Percentiles rank a stretch among this genome's conserved stretches.
These are phyloP conservation scores for Lithophane leautieri DNA, from an alignment of 2,888 invertebrate genomes.

Conservation along the genomic window DNA sequence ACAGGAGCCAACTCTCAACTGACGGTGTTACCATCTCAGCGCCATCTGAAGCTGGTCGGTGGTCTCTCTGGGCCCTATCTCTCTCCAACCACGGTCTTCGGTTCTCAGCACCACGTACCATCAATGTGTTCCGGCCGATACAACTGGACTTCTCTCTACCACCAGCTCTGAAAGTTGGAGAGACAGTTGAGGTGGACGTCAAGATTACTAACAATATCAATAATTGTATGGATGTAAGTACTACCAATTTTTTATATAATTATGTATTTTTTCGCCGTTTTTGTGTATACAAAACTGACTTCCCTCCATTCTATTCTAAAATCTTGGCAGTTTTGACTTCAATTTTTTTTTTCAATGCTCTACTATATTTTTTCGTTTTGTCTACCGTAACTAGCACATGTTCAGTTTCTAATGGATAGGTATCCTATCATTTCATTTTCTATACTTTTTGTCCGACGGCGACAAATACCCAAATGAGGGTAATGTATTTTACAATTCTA, in stretches of 20 bases:
- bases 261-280: too few species aligned
- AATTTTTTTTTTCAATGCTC: background rate
- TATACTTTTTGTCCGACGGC: too few species aligned
- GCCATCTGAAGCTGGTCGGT: constrained; percentile 91
- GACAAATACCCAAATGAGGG: background rate
- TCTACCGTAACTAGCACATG: background rate
- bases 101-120: constrained; percentile 91
- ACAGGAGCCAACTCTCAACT: constrained; percentile 90
- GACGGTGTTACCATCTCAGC: constrained; percentile 91
- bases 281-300: background rate
- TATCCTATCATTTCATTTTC: background rate
- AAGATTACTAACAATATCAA: constrained; percentile 93
- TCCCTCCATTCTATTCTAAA: background rate
- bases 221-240: constrained; percentile 93
- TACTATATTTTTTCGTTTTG: background rate
- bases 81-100: constrained; percentile 88
- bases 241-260: background rate
- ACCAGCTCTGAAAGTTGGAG: constrained; percentile 91
- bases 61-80: constrained; percentile 92
- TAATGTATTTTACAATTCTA: too few species aligned
- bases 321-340: background rate
- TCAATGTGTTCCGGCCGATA: constrained; percentile 91
- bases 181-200: constrained; percentile 92
- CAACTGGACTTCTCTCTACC: constrained; percentile 92
- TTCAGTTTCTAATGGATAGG: background rate